Base-by-base conservation (phyloP, 2,797 vertebrate genomes). In the Sandelia bainsii region DNA sequence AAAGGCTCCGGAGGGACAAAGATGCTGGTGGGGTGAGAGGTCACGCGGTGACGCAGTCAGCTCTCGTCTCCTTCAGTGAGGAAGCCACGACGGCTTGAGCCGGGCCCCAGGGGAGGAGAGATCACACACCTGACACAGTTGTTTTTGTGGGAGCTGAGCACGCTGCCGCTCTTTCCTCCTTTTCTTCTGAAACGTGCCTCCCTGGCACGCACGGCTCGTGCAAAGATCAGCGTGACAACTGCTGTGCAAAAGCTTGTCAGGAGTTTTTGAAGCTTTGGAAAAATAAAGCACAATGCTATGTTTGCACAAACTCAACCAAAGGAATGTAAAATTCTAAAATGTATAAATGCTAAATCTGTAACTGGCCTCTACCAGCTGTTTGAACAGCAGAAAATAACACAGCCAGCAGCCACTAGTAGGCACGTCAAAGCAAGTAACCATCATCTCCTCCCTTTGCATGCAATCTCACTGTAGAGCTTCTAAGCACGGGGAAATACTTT, bases 11-110 rank as follows among this genome's bases (percentile, higher is more conserved):
- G 12, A 16, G 82, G 77, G 85, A 75, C 44, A 6, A 13, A 80
- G 87, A 79, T 46, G 74, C 72, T 20, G 69, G 71, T 22, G 32
- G 72, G 89, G 83, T 80, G 37, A 92, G 34, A 83, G 89, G 89
- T 89, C 62, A 16, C 37, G 42, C 25, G 8, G 27, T 86, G 85
- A 85, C 46, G 67, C 72, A 75, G 66, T 75, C 78, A 62, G 51
- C 65, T 61, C 62, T 45, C 20, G 53, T 69, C 75, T 72, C 50
- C 20, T 65, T 76, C 59, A 42, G 29, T 11, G 44, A 62, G 60
- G 42, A 69, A 51, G 64, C 27, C 34, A 4, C 5, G 6, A 23
- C 60, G 19, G 49, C 50, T 62, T 40, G 51, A 48, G 70, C 54
- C 14, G 44, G 45, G 61, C 58, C 52, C 49, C 59, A 6, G 62